These are phyloP conservation scores for Urocolius indicus DNA, from an alignment of 2,113 vertebrate species.

Conservation along the genomic window DNA sequence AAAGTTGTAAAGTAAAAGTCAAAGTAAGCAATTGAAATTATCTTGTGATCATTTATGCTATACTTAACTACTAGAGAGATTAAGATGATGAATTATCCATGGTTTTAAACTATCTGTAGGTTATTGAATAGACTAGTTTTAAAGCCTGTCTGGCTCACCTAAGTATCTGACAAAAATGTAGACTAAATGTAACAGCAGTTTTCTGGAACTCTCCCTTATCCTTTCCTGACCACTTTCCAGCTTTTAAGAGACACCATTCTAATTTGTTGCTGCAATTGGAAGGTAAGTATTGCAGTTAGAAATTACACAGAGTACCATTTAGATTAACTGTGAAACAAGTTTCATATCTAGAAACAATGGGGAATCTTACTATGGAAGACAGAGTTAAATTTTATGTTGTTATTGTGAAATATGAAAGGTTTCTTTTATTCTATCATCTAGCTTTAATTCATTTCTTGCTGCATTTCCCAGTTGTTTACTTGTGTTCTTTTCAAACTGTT, in stretches of 20 bases:
- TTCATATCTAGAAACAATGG: not conserved
- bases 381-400: not conserved
- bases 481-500: not conserved
- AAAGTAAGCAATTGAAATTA: not conserved
- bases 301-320: fast-evolving
- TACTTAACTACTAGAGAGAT: not conserved
- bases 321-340: not conserved
- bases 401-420: not conserved
- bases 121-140: not conserved
- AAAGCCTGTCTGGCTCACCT: not conserved
- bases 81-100: not conserved
- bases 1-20: not conserved
- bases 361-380: not conserved
- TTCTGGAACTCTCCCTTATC: not conserved
- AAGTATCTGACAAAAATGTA: not conserved
- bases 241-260: not conserved
- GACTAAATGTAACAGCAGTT: not conserved
- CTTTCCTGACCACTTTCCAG: not conserved
- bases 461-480: not conserved
- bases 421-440: not conserved
- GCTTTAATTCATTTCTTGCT: not conserved
- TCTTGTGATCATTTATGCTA: not conserved
- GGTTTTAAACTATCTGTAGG: not conserved
- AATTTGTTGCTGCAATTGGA: not conserved
- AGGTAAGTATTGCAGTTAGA: not conserved